These are phyloP conservation scores for Phylloscopus whistleri DNA, from an alignment of 2,113 vertebrate genomes.

Conservation along the genomic window DNA sequence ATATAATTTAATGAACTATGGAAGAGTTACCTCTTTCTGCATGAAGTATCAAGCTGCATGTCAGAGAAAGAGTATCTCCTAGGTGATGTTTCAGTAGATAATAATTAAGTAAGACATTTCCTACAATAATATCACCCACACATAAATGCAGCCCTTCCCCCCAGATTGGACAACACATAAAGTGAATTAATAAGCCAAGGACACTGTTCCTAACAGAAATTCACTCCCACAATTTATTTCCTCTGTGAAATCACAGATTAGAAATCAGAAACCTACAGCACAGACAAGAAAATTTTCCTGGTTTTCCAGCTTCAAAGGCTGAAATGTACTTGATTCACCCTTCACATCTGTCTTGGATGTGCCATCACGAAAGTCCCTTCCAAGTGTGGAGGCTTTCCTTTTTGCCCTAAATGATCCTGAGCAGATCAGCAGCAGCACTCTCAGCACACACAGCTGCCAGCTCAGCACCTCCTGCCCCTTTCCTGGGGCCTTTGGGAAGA, in stretches of 20 bases:
- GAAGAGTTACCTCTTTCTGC: slow-evolving; percentile 22
- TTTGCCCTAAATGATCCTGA: background rate
- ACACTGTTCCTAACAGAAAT: background rate
- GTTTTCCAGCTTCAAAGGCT: background rate
- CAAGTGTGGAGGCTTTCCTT: background rate
- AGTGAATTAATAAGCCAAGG: background rate
- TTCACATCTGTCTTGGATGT: background rate
- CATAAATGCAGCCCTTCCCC: slow-evolving; percentile 7
- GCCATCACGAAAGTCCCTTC: background rate
- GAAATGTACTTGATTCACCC: background rate
- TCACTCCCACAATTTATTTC: background rate
- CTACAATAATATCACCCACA: slow-evolving; percentile 44
- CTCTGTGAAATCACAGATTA: background rate
- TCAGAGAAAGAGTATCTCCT: slow-evolving; percentile 29
- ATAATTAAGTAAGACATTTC: slow-evolving; percentile 29
- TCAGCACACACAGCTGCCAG: background rate
- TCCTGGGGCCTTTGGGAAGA: background rate
- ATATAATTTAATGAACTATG: slow-evolving; percentile 8
- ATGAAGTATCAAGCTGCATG: slow-evolving; percentile 5
- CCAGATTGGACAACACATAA: background rate
- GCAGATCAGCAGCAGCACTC: background rate
- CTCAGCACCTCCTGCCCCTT: background rate
- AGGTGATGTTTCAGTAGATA: background rate
- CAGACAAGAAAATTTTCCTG: background rate
- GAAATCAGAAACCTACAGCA: background rate